These are phyloP conservation scores for Caenorhabditis tropicalis DNA, from an alignment of 1,140 invertebrate genomes.

Conservation along the genomic window DNA sequence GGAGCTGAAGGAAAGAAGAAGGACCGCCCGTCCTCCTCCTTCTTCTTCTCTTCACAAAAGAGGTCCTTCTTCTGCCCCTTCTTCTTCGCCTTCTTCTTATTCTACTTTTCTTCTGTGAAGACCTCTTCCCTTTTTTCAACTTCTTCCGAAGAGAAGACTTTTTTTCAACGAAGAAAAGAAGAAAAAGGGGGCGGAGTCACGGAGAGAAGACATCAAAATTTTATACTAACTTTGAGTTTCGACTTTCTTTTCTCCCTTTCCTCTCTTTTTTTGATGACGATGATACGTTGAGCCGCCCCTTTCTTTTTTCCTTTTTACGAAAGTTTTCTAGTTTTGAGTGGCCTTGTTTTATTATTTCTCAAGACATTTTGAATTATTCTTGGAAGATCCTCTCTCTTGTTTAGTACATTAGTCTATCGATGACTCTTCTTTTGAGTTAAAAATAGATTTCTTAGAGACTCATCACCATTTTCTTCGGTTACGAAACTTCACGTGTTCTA, in stretches of 20 bases:
- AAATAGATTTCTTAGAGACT: too few species aligned
- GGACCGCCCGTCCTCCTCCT: background rate
- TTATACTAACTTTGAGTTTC: constrained; percentile 43
- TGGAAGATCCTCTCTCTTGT: too few species aligned
- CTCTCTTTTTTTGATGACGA: constrained; percentile 10
- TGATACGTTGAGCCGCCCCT: background rate
- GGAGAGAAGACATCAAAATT: constrained; percentile 35
- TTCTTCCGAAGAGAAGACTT: background rate
- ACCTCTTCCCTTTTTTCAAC: background rate
- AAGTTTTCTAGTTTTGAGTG: background rate
- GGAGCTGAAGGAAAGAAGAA: background rate
- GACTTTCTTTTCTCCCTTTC: background rate
- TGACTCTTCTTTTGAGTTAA: too few species aligned
- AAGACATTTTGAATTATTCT: background rate
- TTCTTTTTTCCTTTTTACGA: background rate
- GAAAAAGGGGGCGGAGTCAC: background rate
- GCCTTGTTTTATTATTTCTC: background rate
- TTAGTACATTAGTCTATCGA: too few species aligned
- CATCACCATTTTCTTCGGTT: too few species aligned
- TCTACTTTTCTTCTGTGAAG: background rate
- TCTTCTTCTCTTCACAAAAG: background rate
- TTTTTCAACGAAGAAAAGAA: background rate
- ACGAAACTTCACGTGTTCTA: too few species aligned
- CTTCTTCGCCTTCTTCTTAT: background rate
- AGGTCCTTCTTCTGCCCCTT: background rate